phyloP scores from a whole-genome alignment of 2,113 vertebrate genomes.

The Protobothrops flavoviridis region DNA sequence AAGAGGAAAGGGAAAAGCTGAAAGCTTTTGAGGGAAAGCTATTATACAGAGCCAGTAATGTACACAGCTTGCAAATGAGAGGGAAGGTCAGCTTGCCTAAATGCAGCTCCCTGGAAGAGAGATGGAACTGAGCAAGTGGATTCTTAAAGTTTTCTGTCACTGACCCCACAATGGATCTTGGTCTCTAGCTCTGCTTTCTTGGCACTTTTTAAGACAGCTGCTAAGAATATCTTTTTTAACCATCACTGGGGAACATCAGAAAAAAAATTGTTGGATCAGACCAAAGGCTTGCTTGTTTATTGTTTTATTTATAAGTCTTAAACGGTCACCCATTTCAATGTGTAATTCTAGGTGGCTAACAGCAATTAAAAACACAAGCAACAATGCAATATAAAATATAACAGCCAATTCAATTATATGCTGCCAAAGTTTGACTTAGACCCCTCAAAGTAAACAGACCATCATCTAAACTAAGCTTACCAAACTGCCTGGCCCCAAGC shows the following conservation, averaged over 20 bases:
- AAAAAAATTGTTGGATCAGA: neutral
- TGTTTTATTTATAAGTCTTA: neutral
- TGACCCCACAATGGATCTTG: neutral
- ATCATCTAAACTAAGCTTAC: neutral
- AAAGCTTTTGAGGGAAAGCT: conserved; percentile 19
- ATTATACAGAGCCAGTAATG: conserved; percentile 1
- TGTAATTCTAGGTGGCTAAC: neutral
- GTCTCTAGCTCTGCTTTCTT: neutral
- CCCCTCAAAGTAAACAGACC: neutral
- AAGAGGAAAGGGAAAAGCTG: conserved; percentile 9
- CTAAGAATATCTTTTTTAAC: neutral
- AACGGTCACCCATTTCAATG: neutral
- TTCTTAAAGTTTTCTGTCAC: neutral
- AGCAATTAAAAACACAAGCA: neutral
- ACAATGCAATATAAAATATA: neutral
- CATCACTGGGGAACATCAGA: neutral
- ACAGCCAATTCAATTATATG: neutral
- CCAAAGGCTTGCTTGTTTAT: neutral
- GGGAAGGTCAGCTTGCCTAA: neutral
- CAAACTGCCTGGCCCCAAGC: neutral
- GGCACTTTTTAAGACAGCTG: neutral
- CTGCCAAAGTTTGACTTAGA: neutral
- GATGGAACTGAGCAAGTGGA: neutral
- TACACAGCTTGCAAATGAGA: neutral
- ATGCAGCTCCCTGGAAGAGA: neutral